A percentile compares a stretch with the other conserved stretches of the same genome.
phyloP scores from a whole-genome alignment of 2,888 invertebrate species.

The Flexamia atlantica region DNA sequence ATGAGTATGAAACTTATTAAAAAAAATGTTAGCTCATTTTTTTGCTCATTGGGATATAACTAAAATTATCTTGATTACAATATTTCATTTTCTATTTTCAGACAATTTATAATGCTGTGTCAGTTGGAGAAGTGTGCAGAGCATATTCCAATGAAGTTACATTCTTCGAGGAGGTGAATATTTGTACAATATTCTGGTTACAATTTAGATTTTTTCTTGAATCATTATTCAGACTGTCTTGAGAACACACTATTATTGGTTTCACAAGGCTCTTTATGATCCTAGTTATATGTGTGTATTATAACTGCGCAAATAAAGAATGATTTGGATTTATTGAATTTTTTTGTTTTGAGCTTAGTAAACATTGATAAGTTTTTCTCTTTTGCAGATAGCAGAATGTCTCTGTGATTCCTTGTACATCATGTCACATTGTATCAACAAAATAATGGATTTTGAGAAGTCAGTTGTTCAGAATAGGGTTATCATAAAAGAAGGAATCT shows the following conservation, averaged over 20 bases:
- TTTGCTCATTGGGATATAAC: no score
- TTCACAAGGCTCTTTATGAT: no score
- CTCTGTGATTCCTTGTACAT: constrained; percentile 76
- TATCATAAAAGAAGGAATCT: constrained; percentile 86
- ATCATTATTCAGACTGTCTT: no score
- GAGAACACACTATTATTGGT: no score
- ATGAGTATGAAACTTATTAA: no score
- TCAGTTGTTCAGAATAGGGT: constrained; percentile 82
- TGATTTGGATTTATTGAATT: no score
- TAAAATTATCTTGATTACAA: no score
- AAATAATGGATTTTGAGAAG: constrained; percentile 84
- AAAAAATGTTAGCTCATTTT: no score
- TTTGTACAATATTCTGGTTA: no score
- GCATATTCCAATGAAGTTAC: constrained; percentile 75
- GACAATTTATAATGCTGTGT: constrained; percentile 83
- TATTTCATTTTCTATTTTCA: constrained; percentile 73
- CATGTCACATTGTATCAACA: constrained; percentile 84
- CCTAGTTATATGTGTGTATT: no score
- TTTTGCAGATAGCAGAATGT: constrained; percentile 72
- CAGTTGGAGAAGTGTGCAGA: constrained; percentile 82
- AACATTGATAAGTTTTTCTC: neutral
- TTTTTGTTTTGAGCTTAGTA: constrained; percentile 1
- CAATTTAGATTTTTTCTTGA: no score
- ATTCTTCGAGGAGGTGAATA: constrained; percentile 76
- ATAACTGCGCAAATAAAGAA: no score